These are phyloP conservation scores for Anthoptus insignis DNA, from an alignment of 2,888 invertebrate species.

Conservation along the genomic window DNA sequence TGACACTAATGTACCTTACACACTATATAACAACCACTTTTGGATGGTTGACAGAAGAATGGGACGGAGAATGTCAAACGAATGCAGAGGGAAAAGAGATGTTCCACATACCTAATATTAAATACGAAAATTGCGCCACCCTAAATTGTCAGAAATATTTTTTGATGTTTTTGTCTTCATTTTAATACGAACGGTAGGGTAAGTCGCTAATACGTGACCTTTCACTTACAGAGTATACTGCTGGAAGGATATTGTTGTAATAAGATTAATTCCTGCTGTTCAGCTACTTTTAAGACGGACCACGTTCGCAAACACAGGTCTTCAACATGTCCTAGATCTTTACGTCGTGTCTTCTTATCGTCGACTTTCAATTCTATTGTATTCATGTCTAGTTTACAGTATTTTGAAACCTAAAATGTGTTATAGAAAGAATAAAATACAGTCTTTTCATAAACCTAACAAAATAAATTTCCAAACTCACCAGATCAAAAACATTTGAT, in stretches of 20 bases:
- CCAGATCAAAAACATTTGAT: constrained; percentile 63
- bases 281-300: constrained; percentile 76
- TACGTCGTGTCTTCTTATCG: constrained; percentile 43
- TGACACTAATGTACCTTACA: no score
- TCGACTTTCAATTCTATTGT: constrained; percentile 40
- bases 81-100: no score
- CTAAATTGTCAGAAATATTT: no score
- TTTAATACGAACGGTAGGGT: no score
- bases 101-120: no score
- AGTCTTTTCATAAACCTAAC: no score
- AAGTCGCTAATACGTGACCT: no score
- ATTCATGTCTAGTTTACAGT: constrained; percentile 45
- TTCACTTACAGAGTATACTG: constrained; percentile 41
- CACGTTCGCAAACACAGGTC: constrained; percentile 70
- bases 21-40: no score
- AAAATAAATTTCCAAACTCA: constrained; percentile 54
- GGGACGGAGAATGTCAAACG: no score
- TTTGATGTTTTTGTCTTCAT: background rate
- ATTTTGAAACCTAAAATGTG: constrained; percentile 37
- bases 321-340: constrained; percentile 62
- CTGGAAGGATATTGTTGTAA: constrained; percentile 50
- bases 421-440: background rate
- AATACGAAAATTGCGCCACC: no score
- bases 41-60: no score
- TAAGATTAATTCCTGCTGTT: constrained; percentile 67